Evolutionary conservation across 2,797 vertebrate genomes (phyloP).

Genomic region (Cuculus canorus): DNA sequence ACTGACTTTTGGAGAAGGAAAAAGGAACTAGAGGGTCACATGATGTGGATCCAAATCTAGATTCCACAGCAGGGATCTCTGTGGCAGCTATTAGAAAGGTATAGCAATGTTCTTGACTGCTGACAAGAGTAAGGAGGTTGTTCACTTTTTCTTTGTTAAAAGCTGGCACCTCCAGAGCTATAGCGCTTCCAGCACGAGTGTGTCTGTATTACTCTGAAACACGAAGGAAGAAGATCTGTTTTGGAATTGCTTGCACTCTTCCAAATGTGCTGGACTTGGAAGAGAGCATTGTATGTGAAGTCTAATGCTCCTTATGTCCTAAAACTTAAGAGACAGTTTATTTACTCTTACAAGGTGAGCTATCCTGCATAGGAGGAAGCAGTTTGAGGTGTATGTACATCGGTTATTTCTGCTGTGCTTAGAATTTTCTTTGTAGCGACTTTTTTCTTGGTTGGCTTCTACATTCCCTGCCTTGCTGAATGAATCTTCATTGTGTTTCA

Average conservation of each 20-base stretch:
- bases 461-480: neutral
- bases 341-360: neutral
- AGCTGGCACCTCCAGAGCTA: neutral
- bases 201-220: neutral
- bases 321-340: neutral
- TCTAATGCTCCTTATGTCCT: neutral
- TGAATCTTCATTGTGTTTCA: constrained; percentile 6
- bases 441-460: neutral
- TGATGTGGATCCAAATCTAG: neutral
- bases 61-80: neutral
- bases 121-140: neutral
- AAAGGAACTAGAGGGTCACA: neutral
- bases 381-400: neutral
- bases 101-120: neutral
- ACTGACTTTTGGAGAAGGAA: neutral
- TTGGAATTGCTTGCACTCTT: neutral
- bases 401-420: neutral
- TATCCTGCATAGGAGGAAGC: neutral
- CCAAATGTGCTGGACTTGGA: neutral
- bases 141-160: neutral
- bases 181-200: neutral
- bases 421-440: neutral
- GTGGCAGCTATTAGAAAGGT: neutral
- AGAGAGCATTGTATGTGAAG: neutral
- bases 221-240: neutral